Evolutionary conservation across 2,888 invertebrate genomes (phyloP), one percentile per base, ranked within the genome.

Genomic region (Melieria omissa): DNA sequence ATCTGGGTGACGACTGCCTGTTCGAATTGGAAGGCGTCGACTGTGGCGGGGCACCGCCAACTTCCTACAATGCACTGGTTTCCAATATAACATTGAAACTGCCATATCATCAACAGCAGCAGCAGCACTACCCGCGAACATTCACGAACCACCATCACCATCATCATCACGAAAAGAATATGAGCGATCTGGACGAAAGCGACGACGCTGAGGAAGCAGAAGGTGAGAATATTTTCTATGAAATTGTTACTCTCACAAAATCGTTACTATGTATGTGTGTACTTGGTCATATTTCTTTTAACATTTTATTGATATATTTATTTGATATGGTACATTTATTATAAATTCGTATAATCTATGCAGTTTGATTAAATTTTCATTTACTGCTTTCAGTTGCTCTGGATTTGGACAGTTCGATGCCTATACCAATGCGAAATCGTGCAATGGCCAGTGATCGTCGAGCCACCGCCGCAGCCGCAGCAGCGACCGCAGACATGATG

Each of bases 201-300:
- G 93, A 93, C 85, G 91, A 90, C 65, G 94, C 91, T 65, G 95
- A 94, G 84, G 91, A 94, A 92, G 92, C 91, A 61, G 95, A 94
- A 86, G 91, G 94, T 93, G 86, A 88, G 86, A 86, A 66, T 12
- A 47, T 70, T 52, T 14, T 44, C 12, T 60, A 52, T 29, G 29
- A 29, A 29, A 29, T 29, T 1, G 29, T 29, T 29, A 29, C 3
- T 29, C 29, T 29, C 29, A 29, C 29, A 29, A 29, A 29, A 29
- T 29, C 29, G 29, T 29, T 29, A 29, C 29, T 29, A 29, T 29
- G 29, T 29, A 29, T 29, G 29, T 29, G 29, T 1, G 29, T 0
- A 29, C 29, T 29, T 29, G 3, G 9, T 16, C n/a, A 47, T 16
- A 58, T 47, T 5, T 8, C 58, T 45, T 57, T 65, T 52, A 3